A percentile compares a stretch with the other conserved stretches of the same genome.
Evolutionary conservation across 2,113 vertebrate genomes (phyloP).

Genomic region (Dipodomys ordii): DNA sequence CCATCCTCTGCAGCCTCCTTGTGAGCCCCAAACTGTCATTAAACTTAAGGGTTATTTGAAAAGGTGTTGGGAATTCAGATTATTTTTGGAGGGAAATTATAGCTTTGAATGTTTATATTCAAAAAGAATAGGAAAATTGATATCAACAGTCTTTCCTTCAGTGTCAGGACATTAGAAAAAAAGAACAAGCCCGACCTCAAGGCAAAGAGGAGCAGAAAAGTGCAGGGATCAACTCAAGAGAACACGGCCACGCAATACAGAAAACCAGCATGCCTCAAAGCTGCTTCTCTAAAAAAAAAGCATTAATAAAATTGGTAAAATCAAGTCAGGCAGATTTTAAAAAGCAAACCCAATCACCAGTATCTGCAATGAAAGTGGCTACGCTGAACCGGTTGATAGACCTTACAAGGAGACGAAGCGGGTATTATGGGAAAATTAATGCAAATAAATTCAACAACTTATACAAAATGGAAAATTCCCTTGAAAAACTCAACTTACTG

Average conservation of each 20-base stretch:
- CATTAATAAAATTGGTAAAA: not conserved
- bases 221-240: not conserved
- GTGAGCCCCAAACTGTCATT: not conserved
- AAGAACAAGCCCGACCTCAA: not conserved
- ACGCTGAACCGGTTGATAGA: not conserved
- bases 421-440: slow-evolving; percentile 68
- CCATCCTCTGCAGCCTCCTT: not conserved
- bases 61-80: not conserved
- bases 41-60: slow-evolving; percentile 15
- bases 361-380: slow-evolving; percentile 24
- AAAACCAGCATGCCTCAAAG: not conserved
- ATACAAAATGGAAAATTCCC: slow-evolving; percentile 69
- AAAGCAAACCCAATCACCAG: slow-evolving; percentile 6
- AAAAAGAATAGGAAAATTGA: not conserved
- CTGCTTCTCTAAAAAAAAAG: not conserved
- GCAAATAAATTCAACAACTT: slow-evolving; percentile 74
- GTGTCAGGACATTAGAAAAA: not conserved
- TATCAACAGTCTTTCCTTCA: not conserved
- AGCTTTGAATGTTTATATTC: slow-evolving; percentile 6
- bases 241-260: not conserved
- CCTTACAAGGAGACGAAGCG: slow-evolving; percentile 22
- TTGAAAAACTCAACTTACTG: slow-evolving; percentile 64
- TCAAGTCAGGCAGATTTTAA: not conserved
- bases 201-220: not conserved
- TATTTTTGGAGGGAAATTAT: not conserved